These are phyloP conservation scores for Oryzias javanicus DNA, from an alignment of 2,113 vertebrate genomes.

Conservation along the genomic window DNA sequence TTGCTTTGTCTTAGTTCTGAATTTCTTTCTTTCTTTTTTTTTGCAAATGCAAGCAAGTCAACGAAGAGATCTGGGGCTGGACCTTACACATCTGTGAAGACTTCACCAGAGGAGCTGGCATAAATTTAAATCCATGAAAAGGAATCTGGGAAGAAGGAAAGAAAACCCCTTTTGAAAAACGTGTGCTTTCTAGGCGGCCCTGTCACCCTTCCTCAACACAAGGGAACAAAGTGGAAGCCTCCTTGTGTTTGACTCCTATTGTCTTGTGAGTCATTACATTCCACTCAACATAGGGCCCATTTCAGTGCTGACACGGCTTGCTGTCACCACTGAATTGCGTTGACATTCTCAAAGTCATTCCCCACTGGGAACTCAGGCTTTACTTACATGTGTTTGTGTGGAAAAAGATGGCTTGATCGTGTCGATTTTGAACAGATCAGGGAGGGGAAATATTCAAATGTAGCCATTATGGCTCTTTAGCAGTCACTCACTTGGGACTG, in stretches of 20 bases:
- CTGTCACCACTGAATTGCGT: slow-evolving; percentile 59
- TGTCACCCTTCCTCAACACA: slow-evolving; percentile 51
- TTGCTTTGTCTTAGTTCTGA: slow-evolving; percentile 38
- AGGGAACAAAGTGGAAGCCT: slow-evolving; percentile 59
- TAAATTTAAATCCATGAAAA: slow-evolving; percentile 49
- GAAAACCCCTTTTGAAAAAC: slow-evolving; percentile 33
- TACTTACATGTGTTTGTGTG: slow-evolving; percentile 3
- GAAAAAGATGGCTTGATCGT: slow-evolving; percentile 13
- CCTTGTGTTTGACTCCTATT: slow-evolving; percentile 58
- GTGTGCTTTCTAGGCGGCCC: slow-evolving; percentile 2
- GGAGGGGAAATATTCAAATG: slow-evolving; percentile 11
- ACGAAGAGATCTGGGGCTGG: slow-evolving; percentile 27
- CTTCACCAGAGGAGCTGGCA: slow-evolving; percentile 45
- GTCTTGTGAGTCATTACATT: slow-evolving; percentile 65
- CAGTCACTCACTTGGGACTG: slow-evolving; percentile 18
- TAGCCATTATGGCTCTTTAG: slow-evolving; percentile 39
- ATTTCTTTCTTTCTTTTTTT: slow-evolving; percentile 42
- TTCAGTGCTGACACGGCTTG: slow-evolving; percentile 58
- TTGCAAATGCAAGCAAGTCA: slow-evolving; percentile 47
- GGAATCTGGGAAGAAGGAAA: slow-evolving; percentile 7
- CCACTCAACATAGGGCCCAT: slow-evolving; percentile 50
- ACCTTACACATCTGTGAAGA: slow-evolving; percentile 59
- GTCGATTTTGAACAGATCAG: slow-evolving; percentile 22
- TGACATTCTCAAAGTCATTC: slow-evolving; percentile 68
- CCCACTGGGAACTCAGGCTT: slow-evolving; percentile 34